These are phyloP conservation scores for Vulpes vulpes DNA, from an alignment of 2,113 vertebrate species.

Conservation along the genomic window DNA sequence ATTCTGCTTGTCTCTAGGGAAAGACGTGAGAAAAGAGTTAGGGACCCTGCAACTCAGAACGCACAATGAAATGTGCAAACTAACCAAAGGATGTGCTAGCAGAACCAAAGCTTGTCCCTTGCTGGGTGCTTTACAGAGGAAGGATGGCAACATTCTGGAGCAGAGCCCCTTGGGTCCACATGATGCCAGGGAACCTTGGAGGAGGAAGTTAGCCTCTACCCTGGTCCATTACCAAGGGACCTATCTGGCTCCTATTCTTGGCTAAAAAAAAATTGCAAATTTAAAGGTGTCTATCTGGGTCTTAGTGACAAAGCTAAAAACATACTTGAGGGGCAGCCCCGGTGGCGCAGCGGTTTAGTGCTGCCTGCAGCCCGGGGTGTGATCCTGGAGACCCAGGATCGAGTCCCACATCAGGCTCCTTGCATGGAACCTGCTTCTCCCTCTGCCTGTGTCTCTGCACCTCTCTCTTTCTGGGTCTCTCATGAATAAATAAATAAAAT, in stretches of 20 bases:
- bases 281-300: not conserved
- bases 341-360: too few relatives aligned
- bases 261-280: constrained; percentile 2
- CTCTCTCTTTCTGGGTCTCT: too few relatives aligned
- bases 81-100: not conserved
- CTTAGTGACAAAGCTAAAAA: constrained; percentile 18
- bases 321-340: not conserved
- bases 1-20: constrained; percentile 86
- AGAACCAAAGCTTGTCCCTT: not conserved
- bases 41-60: not conserved
- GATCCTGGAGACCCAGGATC: too few relatives aligned
- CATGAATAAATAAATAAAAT: too few relatives aligned
- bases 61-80: not conserved
- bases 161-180: not conserved
- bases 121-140: not conserved
- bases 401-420: too few relatives aligned
- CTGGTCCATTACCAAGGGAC: not conserved
- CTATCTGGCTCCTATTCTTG: not conserved
- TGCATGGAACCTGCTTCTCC: too few relatives aligned
- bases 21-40: constrained; percentile 54
- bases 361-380: too few relatives aligned
- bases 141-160: not conserved
- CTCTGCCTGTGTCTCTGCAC: too few relatives aligned
- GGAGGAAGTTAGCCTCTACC: not conserved
- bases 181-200: not conserved